These are phyloP conservation scores for Mythimna lalbum DNA, from an alignment of 2,888 invertebrate species.

Conservation along the genomic window DNA sequence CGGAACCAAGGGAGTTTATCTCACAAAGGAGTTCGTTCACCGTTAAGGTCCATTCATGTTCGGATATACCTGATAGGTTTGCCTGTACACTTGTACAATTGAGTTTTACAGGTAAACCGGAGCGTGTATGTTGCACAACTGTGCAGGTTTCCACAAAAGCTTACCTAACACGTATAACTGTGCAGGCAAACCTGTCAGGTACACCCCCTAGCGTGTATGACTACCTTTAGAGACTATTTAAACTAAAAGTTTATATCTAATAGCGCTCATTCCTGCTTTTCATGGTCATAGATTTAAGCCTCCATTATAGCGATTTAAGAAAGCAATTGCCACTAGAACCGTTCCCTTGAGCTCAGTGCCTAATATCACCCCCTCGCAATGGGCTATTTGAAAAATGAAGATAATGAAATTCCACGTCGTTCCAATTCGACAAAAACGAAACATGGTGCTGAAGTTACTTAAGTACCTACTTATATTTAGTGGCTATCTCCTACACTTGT, in stretches of 20 bases:
- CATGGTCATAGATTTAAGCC: slow-evolving; percentile 28
- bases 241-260: slow-evolving; percentile 30
- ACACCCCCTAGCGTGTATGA: no score
- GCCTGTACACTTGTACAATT: no score
- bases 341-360: slow-evolving; percentile 34
- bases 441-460: slow-evolving; percentile 16
- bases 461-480: slow-evolving; percentile 8
- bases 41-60: no score
- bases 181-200: no score
- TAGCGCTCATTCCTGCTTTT: slow-evolving; percentile 34
- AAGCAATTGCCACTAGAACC: slow-evolving; percentile 40
- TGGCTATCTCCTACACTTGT: slow-evolving; percentile 11
- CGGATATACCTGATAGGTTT: no score
- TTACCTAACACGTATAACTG: no score
- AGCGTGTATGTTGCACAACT: no score
- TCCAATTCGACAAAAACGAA: slow-evolving; percentile 42
- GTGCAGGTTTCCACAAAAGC: no score
- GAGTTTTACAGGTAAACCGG: no score
- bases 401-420: slow-evolving; percentile 52
- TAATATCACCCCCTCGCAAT: slow-evolving; percentile 48
- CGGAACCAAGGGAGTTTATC: slow-evolving; percentile 60
- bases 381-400: slow-evolving; percentile 55
- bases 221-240: background rate
- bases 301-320: slow-evolving; percentile 31
- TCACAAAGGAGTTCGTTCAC: slow-evolving; percentile 20